phyloP scores from a whole-genome alignment of 2,888 invertebrate genomes.

The Drosophila borborema region DNA sequence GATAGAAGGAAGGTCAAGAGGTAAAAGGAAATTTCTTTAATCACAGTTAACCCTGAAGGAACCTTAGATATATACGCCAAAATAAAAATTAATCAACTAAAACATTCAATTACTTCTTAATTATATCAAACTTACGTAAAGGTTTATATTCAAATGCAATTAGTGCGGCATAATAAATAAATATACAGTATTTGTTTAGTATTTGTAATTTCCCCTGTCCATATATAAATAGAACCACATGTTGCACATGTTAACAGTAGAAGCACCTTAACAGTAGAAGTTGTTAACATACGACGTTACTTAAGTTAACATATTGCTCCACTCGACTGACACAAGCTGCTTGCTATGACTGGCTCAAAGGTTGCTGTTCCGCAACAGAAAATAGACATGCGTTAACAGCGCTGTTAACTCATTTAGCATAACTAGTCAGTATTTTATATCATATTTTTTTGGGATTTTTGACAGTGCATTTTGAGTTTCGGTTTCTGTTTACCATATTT shows the following conservation, averaged over 20 bases:
- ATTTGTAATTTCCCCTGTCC: not conserved
- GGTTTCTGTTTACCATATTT: conserved; percentile 10
- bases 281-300: not conserved
- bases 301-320: not conserved
- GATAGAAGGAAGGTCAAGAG: not conserved
- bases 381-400: not conserved
- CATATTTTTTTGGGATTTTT: conserved; percentile 18
- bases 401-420: not conserved
- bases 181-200: not conserved
- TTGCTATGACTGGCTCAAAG: not conserved
- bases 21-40: too few relatives aligned
- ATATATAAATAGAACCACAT: not conserved
- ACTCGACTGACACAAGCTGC: not conserved
- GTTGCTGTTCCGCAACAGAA: not conserved
- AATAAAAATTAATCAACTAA: not conserved
- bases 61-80: not conserved
- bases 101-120: not conserved
- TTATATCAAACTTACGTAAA: not conserved
- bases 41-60: not conserved
- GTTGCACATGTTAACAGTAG: not conserved
- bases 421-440: not conserved
- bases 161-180: not conserved
- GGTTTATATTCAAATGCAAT: not conserved
- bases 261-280: not conserved
- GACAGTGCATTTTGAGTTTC: not conserved